phyloP scores from a whole-genome alignment of 1,140 invertebrate species.

The Drosophila lacteicornis region DNA sequence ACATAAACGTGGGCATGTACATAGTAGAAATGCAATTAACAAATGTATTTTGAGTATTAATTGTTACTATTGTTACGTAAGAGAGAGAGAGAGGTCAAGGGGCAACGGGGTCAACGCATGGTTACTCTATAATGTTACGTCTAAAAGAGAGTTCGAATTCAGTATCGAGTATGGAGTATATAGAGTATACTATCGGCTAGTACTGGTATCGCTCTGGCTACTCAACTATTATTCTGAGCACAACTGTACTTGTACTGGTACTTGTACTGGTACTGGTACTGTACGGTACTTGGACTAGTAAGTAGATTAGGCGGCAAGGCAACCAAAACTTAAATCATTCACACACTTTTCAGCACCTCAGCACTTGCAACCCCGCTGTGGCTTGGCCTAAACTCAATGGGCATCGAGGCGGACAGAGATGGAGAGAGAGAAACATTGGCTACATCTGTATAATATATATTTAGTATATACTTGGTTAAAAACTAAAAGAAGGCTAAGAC shows the following conservation, averaged over 20 bases:
- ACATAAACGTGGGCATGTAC: constrained; percentile 72
- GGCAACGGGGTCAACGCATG: constrained; percentile 44
- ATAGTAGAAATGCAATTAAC: constrained; percentile 55
- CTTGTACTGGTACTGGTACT: constrained; percentile 7
- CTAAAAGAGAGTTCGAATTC: constrained; percentile 53
- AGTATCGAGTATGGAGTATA: constrained; percentile 45
- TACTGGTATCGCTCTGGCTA: constrained; percentile 42
- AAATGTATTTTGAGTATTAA: constrained; percentile 51
- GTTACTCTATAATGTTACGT: constrained; percentile 50
- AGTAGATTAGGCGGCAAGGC: constrained; percentile 66
- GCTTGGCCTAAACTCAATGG: constrained; percentile 71
- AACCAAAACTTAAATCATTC: constrained; percentile 74
- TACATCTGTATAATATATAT: constrained; percentile 47
- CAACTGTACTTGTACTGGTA: constrained; percentile 58
- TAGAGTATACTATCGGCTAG: constrained; percentile 41
- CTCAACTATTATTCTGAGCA: constrained; percentile 61
- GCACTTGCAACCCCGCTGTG: constrained; percentile 66
- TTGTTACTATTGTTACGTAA: constrained; percentile 43
- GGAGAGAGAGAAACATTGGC: constrained; percentile 51
- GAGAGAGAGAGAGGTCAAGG: constrained; percentile 33
- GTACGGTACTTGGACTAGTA: constrained; percentile 17
- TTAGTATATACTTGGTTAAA: constrained; percentile 33
- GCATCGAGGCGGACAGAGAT: constrained; percentile 54
- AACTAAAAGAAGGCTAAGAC: constrained; percentile 69
- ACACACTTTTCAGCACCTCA: constrained; percentile 61